phyloP scores from a whole-genome alignment of 2,888 invertebrate genomes.

The Ophioninae sp. region DNA sequence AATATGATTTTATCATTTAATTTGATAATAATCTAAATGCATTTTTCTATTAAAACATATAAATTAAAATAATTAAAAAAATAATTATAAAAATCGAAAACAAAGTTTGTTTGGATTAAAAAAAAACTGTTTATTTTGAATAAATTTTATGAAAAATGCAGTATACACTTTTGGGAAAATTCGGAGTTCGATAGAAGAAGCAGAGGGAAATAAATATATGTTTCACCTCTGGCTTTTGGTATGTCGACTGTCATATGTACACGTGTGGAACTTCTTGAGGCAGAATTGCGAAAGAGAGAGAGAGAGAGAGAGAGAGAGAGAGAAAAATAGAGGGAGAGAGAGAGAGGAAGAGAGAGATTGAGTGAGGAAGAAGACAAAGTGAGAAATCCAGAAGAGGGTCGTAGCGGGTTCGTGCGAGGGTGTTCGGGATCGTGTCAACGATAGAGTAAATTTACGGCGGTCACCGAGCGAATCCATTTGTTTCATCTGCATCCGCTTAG shows the following conservation, averaged over 20 bases:
- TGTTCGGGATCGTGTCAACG: slow-evolving; percentile 78
- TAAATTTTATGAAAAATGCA: no score
- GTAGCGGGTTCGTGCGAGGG: slow-evolving; percentile 76
- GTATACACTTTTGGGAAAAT: no score
- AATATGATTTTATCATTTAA: no score
- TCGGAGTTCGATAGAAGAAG: slow-evolving; percentile 30
- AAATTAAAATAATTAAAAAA: no score
- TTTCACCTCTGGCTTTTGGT: neutral
- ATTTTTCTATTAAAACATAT: no score
- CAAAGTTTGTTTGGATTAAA: no score
- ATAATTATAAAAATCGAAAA: no score
- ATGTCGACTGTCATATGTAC: slow-evolving; percentile 20
- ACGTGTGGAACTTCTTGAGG: slow-evolving; percentile 20
- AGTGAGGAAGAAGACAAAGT: slow-evolving; percentile 9
- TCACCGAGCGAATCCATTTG: slow-evolving; percentile 79
- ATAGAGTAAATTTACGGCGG: slow-evolving; percentile 78
- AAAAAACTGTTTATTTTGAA: no score
- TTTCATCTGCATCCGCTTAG: slow-evolving; percentile 80
- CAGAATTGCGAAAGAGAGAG: slow-evolving; percentile 43
- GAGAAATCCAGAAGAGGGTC: slow-evolving; percentile 65
- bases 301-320: slow-evolving; percentile 20
- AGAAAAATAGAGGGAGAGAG: slow-evolving; percentile 26
- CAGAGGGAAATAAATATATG: slow-evolving; percentile 28
- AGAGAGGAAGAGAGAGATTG: slow-evolving; percentile 6
- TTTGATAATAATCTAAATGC: no score